Conservation (phyloP, 2,888 invertebrate genomes). For the Acleris emargana region DNA sequence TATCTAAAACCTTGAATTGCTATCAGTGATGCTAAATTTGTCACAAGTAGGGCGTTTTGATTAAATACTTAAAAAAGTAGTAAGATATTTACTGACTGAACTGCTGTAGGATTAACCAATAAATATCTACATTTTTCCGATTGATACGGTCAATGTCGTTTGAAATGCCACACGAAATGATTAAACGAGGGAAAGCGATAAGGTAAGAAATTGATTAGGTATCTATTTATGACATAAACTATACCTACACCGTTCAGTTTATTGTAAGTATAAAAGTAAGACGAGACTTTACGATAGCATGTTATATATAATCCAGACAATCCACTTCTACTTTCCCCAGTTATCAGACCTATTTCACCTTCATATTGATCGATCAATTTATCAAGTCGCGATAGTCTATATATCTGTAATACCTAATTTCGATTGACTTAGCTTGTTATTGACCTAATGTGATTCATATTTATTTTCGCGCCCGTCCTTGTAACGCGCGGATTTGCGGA, state of each 20-base stretch:
- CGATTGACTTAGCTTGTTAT: too few species aligned
- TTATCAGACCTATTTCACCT: constrained; percentile 19
- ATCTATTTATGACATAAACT: too few species aligned
- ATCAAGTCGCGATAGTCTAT: constrained; percentile 6
- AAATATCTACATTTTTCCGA: constrained; percentile 1
- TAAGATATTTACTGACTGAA: too few species aligned
- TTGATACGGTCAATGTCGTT: background rate
- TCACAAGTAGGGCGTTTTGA: constrained; percentile 15
- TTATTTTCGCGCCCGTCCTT: constrained; percentile 20
- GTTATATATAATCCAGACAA: background rate
- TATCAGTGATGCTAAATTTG: constrained; percentile 13
- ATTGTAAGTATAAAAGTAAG: background rate
- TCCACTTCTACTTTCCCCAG: constrained; percentile 29
- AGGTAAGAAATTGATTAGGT: too few species aligned
- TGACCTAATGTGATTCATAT: constrained; percentile 1
- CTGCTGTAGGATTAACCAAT: background rate
- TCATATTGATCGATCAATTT: constrained; percentile 25
- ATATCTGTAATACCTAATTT: too few species aligned
- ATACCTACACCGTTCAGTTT: background rate
- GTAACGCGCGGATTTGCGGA: too few species aligned
- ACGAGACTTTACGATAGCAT: constrained; percentile 6
- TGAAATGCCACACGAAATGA: too few species aligned
- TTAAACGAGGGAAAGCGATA: too few species aligned
- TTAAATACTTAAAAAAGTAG: too few species aligned
- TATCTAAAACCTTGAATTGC: constrained; percentile 19